Percentiles rank a stretch among this genome's conserved stretches.
phyloP scores from a whole-genome alignment of 2,888 invertebrate species.

The Clitarchus hookeri region DNA sequence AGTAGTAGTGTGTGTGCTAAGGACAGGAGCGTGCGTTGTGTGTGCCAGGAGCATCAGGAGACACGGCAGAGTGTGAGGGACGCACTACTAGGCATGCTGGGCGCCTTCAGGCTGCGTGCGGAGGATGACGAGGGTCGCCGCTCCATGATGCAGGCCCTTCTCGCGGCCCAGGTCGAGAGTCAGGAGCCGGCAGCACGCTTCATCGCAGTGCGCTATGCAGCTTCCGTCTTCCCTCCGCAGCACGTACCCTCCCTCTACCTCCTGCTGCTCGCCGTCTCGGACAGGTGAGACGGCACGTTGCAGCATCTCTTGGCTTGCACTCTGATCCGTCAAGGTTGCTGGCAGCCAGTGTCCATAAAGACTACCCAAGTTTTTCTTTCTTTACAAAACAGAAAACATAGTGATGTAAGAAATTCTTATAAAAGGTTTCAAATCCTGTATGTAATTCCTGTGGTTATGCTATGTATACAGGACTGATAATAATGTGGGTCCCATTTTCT shows the following conservation, averaged over 20 bases:
- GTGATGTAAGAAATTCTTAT: too few relatives aligned
- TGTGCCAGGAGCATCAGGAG: conserved; percentile 52
- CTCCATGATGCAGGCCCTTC: conserved; percentile 63
- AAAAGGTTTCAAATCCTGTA: too few relatives aligned
- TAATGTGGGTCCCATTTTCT: too few relatives aligned
- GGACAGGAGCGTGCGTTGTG: not conserved
- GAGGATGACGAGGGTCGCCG: conserved; percentile 6
- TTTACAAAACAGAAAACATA: too few relatives aligned
- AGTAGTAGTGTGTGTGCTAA: too few relatives aligned
- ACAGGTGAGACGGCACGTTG: conserved; percentile 60
- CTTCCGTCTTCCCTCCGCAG: conserved; percentile 78
- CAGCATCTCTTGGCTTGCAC: too few relatives aligned
- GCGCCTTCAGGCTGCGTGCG: conserved; percentile 58
- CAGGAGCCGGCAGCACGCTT: conserved; percentile 80
- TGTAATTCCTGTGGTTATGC: too few relatives aligned
- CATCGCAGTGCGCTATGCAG: conserved; percentile 80
- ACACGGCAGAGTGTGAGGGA: conserved; percentile 69
- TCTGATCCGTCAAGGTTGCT: too few relatives aligned
- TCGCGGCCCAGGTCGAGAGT: conserved; percentile 74
- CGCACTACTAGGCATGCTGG: conserved; percentile 69
- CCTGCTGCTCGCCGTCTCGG: conserved; percentile 80
- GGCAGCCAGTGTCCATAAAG: too few relatives aligned
- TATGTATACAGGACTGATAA: too few relatives aligned
- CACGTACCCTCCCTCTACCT: conserved; percentile 83
- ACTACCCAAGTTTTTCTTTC: too few relatives aligned